Evolutionary conservation across 2,888 invertebrate species (phyloP), one percentile per base, ranked within the genome.

Genomic region (Nemotelus pantherinus): DNA sequence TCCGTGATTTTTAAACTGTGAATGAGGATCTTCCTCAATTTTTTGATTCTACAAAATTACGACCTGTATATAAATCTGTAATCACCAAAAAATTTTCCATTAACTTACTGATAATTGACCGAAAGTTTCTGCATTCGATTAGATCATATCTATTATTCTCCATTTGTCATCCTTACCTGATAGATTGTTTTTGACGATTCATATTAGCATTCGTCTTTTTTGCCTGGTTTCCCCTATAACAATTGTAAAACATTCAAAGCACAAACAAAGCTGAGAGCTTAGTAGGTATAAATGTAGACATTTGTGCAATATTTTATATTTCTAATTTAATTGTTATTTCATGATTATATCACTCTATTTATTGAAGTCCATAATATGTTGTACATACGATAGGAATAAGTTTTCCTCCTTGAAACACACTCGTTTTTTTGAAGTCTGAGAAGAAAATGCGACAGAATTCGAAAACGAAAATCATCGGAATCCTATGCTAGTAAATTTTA

Each of bases 261-360:
- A 74, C 60, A 72, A 74, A 63, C 44, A 60, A 45, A 70, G 70
- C 70, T 70, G 10, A 53, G 43, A 70, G 70, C 70, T 70, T 70
- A 74, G 48, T 45, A 4, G 53, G 25, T 60, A 43, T 39, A 48
- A 60, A 74, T 48, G 63, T 60, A 63, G 63, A 45, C 1, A 60
- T 63, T 63, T 74, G 74, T 74, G 74, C 74, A 74, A 74, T 74
- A 74, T 74, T 60, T 55, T 55, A 55, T 68, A 25, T 64, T 63
- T 5, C 57, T n/a, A 67, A 67, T 2, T 25, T 25, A 48, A 67
- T 67, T 50, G 67, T 67, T 67, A 50, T 67, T 48, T 67, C 67
- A 48, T 55, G 43, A 70, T 53, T 50, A 70, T 55, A 70, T 70
- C 45, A 63, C 65, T 70, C 43, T 70, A 70, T 70, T 70, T 70